Conservation (phyloP, 30 jellyfish, hydroid and myxozoan species). For the Phacellophora camtschatica region DNA sequence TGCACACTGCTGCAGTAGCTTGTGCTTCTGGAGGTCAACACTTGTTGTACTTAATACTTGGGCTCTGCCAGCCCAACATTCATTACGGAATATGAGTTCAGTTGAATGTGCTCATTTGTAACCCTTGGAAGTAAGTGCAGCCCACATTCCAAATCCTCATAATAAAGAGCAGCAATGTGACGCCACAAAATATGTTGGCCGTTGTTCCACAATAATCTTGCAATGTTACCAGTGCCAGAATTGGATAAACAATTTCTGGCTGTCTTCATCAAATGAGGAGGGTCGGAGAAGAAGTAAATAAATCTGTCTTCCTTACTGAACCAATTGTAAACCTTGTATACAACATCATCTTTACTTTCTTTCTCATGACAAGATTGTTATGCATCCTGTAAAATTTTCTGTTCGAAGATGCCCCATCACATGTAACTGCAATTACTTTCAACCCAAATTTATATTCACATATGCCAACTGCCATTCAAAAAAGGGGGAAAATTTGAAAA, state of each 20-base stretch:
- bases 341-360: conserved; percentile 16
- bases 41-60: too few species aligned
- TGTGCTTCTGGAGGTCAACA: too few species aligned
- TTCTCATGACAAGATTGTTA: too few species aligned
- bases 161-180: conserved; percentile 4
- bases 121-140: not conserved
- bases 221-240: conserved; percentile 15
- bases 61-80: conserved; percentile 50
- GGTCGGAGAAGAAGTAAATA: conserved; percentile 30
- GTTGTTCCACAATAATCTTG: conserved; percentile 36
- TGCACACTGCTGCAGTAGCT: too few species aligned
- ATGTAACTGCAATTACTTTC: conserved; percentile 26
- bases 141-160: conserved; percentile 30
- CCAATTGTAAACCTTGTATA: not conserved
- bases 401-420: conserved; percentile 31
- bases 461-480: not conserved
- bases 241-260: conserved; percentile 31
- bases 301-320: not conserved
- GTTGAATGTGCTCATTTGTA: conserved; percentile 32
- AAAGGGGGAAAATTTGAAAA: conserved; percentile 43
- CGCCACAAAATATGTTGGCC: conserved; percentile 20
- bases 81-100: conserved; percentile 25
- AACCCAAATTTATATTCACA: not conserved
- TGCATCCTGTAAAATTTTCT: conserved; percentile 11
- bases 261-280: conserved; percentile 42